Evolutionary conservation across 2,113 vertebrate species (phyloP).

Genomic region (Oncorhynchus tshawytscha): DNA sequence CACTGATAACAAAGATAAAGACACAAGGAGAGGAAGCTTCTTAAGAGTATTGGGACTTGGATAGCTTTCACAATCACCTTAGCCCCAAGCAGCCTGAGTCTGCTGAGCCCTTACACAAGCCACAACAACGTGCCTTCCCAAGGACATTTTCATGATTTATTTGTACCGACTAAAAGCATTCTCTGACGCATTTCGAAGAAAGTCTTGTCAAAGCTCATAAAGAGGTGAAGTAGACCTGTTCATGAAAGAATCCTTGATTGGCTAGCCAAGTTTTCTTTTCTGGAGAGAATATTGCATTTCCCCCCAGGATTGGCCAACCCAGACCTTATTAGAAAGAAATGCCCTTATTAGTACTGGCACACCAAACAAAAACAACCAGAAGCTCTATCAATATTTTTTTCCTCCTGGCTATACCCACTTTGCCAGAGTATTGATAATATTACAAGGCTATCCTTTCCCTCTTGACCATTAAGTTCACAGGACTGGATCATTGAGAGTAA

Average conservation of each 20-base stretch:
- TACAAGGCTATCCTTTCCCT: slow-evolving; percentile 37
- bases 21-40: slow-evolving; percentile 21
- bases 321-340: slow-evolving; percentile 8
- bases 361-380: slow-evolving; percentile 30
- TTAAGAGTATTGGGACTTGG: neutral
- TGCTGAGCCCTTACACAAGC: neutral
- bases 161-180: slow-evolving; percentile 40
- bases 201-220: slow-evolving; percentile 26
- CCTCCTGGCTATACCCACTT: slow-evolving; percentile 18
- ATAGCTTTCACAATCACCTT: neutral
- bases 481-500: slow-evolving; percentile 2
- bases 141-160: slow-evolving; percentile 28
- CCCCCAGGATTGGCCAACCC: slow-evolving; percentile 31
- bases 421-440: neutral
- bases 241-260: slow-evolving; percentile 42
- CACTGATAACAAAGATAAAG: slow-evolving; percentile 15
- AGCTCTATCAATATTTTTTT: slow-evolving; percentile 25
- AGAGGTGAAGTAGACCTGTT: slow-evolving; percentile 32
- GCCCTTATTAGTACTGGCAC: slow-evolving; percentile 32
- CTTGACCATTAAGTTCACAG: slow-evolving; percentile 7
- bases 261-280: slow-evolving; percentile 44
- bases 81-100: neutral
- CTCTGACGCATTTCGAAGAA: slow-evolving; percentile 25
- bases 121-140: slow-evolving; percentile 10
- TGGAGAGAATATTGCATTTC: slow-evolving; percentile 38